Percentiles rank a stretch among this genome's conserved stretches.
Evolutionary conservation across 2,888 invertebrate genomes (phyloP).

Genomic region (Macrosoma leucophasiata): DNA sequence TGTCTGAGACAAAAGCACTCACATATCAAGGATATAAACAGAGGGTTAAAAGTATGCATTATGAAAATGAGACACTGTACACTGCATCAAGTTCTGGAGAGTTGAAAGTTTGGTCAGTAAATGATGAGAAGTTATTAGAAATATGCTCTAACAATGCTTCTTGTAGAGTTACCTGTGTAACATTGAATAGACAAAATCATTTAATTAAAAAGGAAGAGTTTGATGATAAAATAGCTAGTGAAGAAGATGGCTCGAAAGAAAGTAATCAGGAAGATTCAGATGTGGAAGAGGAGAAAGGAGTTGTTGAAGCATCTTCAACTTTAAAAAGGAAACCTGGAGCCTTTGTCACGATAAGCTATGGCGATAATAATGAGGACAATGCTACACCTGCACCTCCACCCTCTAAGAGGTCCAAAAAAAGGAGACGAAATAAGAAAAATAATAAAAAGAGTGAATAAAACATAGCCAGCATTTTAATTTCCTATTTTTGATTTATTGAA

Average conservation of each 20-base stretch:
- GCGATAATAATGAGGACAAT: constrained; percentile 35
- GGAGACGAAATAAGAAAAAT: constrained; percentile 52
- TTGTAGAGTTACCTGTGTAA: constrained; percentile 84
- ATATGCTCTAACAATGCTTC: constrained; percentile 78
- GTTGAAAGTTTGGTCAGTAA: constrained; percentile 81
- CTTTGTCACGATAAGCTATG: constrained; percentile 60
- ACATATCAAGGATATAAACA: constrained; percentile 75
- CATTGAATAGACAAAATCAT: constrained; percentile 70
- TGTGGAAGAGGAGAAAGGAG: constrained; percentile 33
- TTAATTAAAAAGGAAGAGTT: constrained; percentile 57
- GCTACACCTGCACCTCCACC: constrained; percentile 32
- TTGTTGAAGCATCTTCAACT: constrained; percentile 20
- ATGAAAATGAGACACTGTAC: constrained; percentile 74
- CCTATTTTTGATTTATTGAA: constrained; percentile 6
- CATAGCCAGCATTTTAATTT: too few species aligned
- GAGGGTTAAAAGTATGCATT: constrained; percentile 81
- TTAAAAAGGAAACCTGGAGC: constrained; percentile 55
- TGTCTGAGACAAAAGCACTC: constrained; percentile 64
- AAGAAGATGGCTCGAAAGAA: constrained; percentile 30
- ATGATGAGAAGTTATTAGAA: constrained; percentile 58
- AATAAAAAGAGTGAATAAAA: constrained; percentile 32
- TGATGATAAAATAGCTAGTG: constrained; percentile 26
- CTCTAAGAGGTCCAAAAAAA: constrained; percentile 51
- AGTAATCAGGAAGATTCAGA: constrained; percentile 38
- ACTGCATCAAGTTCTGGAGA: constrained; percentile 88